Conservation (phyloP, 1,140 invertebrate species). For the Helicoverpa armigera region DNA sequence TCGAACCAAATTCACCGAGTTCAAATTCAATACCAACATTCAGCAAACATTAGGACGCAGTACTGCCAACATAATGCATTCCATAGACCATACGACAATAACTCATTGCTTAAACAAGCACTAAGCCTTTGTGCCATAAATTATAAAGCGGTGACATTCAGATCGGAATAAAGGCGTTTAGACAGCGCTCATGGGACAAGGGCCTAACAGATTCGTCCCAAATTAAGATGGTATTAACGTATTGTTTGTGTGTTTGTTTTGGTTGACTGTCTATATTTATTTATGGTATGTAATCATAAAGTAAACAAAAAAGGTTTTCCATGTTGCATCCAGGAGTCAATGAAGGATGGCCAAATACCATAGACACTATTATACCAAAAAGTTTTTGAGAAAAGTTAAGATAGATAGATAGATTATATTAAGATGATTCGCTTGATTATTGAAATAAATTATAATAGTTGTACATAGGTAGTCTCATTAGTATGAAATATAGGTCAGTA, state of each 20-base stretch:
- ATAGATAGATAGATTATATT: no score
- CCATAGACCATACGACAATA: constrained; percentile 54
- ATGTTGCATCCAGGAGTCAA: no score
- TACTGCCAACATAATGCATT: constrained; percentile 35
- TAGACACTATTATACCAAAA: no score
- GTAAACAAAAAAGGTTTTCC: no score
- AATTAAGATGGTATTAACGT: constrained; percentile 65
- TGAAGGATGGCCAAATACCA: no score
- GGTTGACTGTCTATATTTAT: constrained; percentile 19
- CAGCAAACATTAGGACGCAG: constrained; percentile 25
- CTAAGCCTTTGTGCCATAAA: constrained; percentile 71
- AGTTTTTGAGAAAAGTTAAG: no score
- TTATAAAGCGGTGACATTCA: constrained; percentile 76
- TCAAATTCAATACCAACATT: constrained; percentile 28
- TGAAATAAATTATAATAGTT: no score
- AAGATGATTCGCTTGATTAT: no score
- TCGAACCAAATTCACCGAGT: constrained; percentile 7
- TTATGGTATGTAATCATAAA: neutral
- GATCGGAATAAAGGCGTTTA: constrained; percentile 74
- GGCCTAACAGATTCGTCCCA: constrained; percentile 57
- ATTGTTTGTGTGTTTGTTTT: constrained; percentile 55
- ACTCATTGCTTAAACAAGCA: constrained; percentile 63
- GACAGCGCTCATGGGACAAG: constrained; percentile 46
- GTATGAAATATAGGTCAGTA: no score
- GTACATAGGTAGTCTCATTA: no score